Conservation (phyloP, 2,797 vertebrate species). For the Characodon lateralis region DNA sequence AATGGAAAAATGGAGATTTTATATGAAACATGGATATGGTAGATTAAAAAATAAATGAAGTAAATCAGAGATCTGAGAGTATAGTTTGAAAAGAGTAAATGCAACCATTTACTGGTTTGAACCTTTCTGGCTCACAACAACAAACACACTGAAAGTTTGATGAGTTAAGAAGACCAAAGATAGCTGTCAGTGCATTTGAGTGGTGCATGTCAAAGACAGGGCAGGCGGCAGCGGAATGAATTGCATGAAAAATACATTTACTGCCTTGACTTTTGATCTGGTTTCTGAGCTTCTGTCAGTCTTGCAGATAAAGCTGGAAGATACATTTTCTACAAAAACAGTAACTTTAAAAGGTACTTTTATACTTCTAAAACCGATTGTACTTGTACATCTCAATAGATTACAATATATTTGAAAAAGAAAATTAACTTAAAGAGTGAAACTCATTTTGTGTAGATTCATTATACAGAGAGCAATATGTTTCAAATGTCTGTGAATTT, state of each 20-base stretch:
- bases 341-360: no score
- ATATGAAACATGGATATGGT: constrained; percentile 37
- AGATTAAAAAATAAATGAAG: constrained; percentile 43
- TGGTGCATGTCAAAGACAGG: constrained; percentile 18
- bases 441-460: neutral
- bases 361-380: neutral
- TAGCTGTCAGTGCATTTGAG: constrained; percentile 3
- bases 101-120: constrained; percentile 3
- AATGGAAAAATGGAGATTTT: constrained; percentile 21
- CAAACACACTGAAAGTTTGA: constrained; percentile 27
- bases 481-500: neutral
- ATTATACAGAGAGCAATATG: neutral
- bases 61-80: constrained; percentile 2
- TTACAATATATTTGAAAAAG: neutral
- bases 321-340: neutral
- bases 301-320: constrained; percentile 12
- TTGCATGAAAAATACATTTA: constrained; percentile 26
- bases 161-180: constrained; percentile 22
- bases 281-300: constrained; percentile 24
- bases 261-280: constrained; percentile 27
- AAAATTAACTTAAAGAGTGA: no score
- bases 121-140: constrained; percentile 1
- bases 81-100: constrained; percentile 13
- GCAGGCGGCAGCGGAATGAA: constrained; percentile 22
- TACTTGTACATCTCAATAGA: neutral